Base-by-base conservation (phyloP, 2,797 vertebrate species). In the Xiphorhynchus erythropygius region DNA sequence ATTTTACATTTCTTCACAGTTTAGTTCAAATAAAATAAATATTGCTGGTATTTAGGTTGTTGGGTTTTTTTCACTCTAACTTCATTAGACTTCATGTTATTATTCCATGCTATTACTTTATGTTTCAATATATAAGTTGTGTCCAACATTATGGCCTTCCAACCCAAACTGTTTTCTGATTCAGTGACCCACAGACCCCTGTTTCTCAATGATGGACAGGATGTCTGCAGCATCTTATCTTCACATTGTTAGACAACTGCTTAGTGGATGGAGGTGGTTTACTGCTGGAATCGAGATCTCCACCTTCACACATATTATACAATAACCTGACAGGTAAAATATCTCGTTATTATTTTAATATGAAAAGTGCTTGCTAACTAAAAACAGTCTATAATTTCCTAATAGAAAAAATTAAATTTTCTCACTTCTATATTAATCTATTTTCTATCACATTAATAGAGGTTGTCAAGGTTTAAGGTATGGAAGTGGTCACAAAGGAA, bases 231-330 rank as follows among this genome's bases (percentile, higher is more conserved):
- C 13, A 16, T 24, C 12, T 63, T 4, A 4, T 37, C 35, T 64
- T 13, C 3, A 2, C 5, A 0, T 12, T 70, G 18, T 33, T 13
- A 24, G 17, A 35, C 5, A n/a, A 2, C 5, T 3, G 33, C 10
- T 19, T 13, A 15, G 18, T 8, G 19, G 13, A 17, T 32, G 10
- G 18, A 63, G 19, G 12, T 11, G 18, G 1, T 44, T 74, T 77
- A 2, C 39, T 44, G 37, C 19, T 41, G 13, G 39, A 65, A 59
- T 4, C 0, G 1, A 70, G 33, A 52, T 18, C 33, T 69, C 33
- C 18, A 44, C 27, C 28, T 30, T 17, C 15, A 55, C 24, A 14
- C 3, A 30, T 57, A 27, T 42, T 30, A 37, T 39, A 46, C 4
- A 74, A 33, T 63, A 79, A 79, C 17, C 17, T 90, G 6, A 35